Base-by-base conservation (phyloP, 2,888 invertebrate species). In the Odontocerum albicorne region DNA sequence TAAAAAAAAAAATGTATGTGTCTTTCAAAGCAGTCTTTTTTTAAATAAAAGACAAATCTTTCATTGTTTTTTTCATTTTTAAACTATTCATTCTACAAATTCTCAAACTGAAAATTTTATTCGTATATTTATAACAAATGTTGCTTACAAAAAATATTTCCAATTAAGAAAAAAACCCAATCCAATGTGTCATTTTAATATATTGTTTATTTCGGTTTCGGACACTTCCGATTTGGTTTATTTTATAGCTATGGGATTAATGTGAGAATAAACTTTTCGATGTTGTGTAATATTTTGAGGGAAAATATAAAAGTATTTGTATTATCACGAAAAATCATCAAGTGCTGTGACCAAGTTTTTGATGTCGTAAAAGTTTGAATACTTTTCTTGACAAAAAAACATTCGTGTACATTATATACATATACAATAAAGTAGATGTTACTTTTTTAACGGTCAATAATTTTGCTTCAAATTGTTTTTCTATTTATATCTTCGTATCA, bases 341-440 rank as follows among this genome's bases (percentile, higher is more conserved):
- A 66, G 69, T 71, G 52, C 52, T 52, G 45, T 45, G 45, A 52
- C 44, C 15, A 52, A 32, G 22, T 51, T 36, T 36, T 36, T 33
- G 35, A 31, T 45, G 38, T 36, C 38, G 44, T 31, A 31, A 44
- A 21, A 20, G 22, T 42, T 22, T 21, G 20, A 20, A 31, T 27
- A 44, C 13, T 44, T 31, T 44, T 32, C 16, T 27, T 12, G 21
- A 44, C 32, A 44, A 13, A n/a, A n/a, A n/a, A n/a, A n/a, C n/a
- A n/a, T 12, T 32, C n/a, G n/a, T 32, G n/a, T 32, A 12, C 2
- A 32, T 19, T 10, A 44, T 8, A 3, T n/a, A 3, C 6, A 1
- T n/a, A n/a, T n/a, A n/a, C n/a, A 42, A 42, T 20, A 47, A 35
- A 42, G 36, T 35, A n/a, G n/a, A n/a, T n/a, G n/a, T n/a, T n/a